Conservation (phyloP, 2,888 invertebrate genomes). For the Gasteruption jaculator region DNA sequence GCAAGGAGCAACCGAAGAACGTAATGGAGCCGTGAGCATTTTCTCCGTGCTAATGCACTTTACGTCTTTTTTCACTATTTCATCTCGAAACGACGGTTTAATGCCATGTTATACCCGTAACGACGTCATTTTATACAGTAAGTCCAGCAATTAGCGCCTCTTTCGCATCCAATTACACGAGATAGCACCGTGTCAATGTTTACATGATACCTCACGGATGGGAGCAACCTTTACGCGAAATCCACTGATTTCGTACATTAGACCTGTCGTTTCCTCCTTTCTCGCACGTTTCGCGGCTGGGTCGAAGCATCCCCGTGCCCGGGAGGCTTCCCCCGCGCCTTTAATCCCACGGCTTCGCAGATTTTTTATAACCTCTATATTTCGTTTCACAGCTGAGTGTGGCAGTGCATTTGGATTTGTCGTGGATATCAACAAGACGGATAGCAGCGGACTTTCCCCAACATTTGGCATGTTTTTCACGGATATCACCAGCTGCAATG, state of each 20-base stretch:
- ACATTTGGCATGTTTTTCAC: conserved; percentile 7
- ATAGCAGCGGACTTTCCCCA: conserved; percentile 7
- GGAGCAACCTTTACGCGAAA: conserved; percentile 33
- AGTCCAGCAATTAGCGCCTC: conserved; percentile 18
- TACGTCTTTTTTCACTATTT: conserved; percentile 19
- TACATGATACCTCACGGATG: conserved; percentile 38
- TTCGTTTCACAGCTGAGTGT: too few relatives aligned
- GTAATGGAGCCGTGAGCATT: conserved; percentile 51
- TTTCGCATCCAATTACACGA: conserved; percentile 17
- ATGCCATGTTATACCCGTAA: conserved; percentile 26
- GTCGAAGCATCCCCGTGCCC: neutral
- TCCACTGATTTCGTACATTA: too few relatives aligned
- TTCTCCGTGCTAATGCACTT: conserved; percentile 34
- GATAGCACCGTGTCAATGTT: conserved; percentile 40
- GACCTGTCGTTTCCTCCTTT: conserved; percentile 22
- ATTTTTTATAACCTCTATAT: conserved; percentile 31
- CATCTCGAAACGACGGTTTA: conserved; percentile 26
- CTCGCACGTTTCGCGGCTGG: conserved; percentile 8
- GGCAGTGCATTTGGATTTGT: conserved; percentile 15
- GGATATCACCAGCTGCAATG: conserved; percentile 6
- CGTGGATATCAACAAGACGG: conserved; percentile 6
- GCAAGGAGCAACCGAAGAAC: conserved; percentile 37
- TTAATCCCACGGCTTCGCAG: too few relatives aligned
- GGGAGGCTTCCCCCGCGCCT: neutral
- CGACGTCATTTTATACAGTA: conserved; percentile 29